Evolutionary conservation across 2,797 vertebrate genomes (phyloP), one percentile per base, ranked within the genome.

Genomic region (Danio kyathit): DNA sequence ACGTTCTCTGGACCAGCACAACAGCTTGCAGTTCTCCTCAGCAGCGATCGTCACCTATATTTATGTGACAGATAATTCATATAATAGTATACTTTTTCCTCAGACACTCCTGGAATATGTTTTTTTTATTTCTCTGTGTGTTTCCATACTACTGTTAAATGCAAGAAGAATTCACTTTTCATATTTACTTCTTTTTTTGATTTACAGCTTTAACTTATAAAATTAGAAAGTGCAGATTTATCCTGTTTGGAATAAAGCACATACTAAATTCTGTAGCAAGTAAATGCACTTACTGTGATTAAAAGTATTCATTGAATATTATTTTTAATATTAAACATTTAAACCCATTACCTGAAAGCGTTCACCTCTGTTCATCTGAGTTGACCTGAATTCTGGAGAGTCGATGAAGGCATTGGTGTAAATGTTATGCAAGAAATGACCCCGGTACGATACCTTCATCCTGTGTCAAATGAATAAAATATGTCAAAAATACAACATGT

Each of bases 361-460:
- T 87, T 99, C 96, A 82, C 97, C 97, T 89, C 95, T 92, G 90
- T 98, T 95, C 95, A 99, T 95, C 88, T 97, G 95, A 0, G 97
- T 99, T 85, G 98, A 97, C 86, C 97, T 95, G 92, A 98, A 99
- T 93, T 99, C 98, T 57, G 98, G 98, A 75, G 98, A 99, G 92
- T 99, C 98, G 84, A 99, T 96, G 91, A 99, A 99, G 86, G 97
- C 94, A 89, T 97, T 98, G 82, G 96, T 94, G 88, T 99, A 98
- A 93, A 99, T 99, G 90, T 99, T 99, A 93, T 99, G 98, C 88
- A 99, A 96, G 89, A 99, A 99, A 92, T 99, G 97, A 1, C 97
- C 96, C 85, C 96, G 93, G 83, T 99, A 99, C 41, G 97, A 98
- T n/a, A 99, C 98, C 93, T 96, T 99, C 98, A 99, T 97, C 94